phyloP scores from a whole-genome alignment of 2,113 vertebrate species.

The Apteryx owenii region DNA sequence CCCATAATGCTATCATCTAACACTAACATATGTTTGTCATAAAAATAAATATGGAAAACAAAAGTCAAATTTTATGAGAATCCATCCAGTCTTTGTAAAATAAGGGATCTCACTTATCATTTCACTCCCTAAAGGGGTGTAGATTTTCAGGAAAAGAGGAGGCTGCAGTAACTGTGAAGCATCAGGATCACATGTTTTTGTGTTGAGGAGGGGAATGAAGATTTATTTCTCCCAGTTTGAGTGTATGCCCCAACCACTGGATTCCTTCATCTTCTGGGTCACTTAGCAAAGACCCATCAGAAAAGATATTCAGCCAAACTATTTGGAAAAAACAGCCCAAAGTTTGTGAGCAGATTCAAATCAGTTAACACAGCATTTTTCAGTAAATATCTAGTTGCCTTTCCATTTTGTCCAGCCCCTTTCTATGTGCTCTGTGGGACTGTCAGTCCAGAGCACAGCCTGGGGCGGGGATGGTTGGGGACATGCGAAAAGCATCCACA shows the following conservation, averaged over 20 bases:
- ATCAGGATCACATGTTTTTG: neutral
- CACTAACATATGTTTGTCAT: neutral
- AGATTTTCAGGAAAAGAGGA: neutral
- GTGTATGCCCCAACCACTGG: neutral
- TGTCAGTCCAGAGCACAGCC: too few relatives aligned
- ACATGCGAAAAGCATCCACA: too few relatives aligned
- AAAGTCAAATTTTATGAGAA: neutral
- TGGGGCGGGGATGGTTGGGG: too few relatives aligned
- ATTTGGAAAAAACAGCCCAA: neutral
- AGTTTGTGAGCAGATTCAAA: neutral
- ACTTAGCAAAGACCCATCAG: too few relatives aligned
- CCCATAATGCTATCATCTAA: neutral
- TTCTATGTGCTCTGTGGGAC: too few relatives aligned
- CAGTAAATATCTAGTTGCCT: neutral
- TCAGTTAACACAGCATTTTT: neutral
- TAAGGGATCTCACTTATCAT: neutral
- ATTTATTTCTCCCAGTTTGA: neutral
- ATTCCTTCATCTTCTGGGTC: neutral
- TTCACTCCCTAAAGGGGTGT: rapidly evolving
- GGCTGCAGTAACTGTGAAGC: neutral
- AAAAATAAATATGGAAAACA: neutral
- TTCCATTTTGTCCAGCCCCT: neutral
- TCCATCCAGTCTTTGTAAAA: neutral
- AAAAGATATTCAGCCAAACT: neutral
- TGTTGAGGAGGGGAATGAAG: neutral